Evolutionary conservation across 2,797 vertebrate species (phyloP).

Genomic region (Micropoecilia bifurca): DNA sequence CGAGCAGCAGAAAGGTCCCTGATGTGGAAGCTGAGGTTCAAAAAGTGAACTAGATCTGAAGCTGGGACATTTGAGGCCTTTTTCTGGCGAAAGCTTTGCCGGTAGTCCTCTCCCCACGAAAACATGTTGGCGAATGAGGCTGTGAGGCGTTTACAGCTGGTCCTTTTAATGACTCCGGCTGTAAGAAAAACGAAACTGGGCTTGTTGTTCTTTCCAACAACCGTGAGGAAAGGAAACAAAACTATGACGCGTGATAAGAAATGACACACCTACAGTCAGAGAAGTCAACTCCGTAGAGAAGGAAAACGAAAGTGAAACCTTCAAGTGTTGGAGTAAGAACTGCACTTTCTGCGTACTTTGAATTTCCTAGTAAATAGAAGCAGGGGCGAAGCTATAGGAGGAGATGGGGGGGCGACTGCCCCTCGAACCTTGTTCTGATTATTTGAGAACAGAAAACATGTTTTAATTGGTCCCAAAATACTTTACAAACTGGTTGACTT

Average conservation of each 20-base stretch:
- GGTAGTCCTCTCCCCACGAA: conserved; percentile 58
- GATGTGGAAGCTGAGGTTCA: conserved; percentile 6
- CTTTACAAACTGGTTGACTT: neutral
- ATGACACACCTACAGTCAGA: neutral
- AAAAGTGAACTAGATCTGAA: neutral
- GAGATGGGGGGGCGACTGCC: no score
- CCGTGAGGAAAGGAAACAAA: conserved; percentile 6
- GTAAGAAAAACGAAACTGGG: conserved; percentile 37
- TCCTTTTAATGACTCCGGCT: neutral
- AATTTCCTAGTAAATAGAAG: neutral
- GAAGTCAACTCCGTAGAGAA: neutral
- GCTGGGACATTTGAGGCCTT: neutral
- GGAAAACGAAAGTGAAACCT: conserved; percentile 25
- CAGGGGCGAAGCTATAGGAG: no score
- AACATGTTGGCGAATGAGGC: conserved; percentile 28
- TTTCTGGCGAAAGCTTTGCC: conserved; percentile 28
- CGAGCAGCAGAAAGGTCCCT: conserved; percentile 30
- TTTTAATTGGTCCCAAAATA: neutral
- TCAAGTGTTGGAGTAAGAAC: neutral
- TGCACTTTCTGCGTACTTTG: neutral
- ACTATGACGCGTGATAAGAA: conserved; percentile 6
- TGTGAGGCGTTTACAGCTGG: neutral
- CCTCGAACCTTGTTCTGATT: no score
- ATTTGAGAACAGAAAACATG: no score
- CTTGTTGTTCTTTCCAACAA: neutral